Percentiles rank a stretch among this genome's conserved stretches.
These are phyloP conservation scores for Cochlearius cochlearius DNA, from an alignment of 2,113 vertebrate species.

Conservation along the genomic window DNA sequence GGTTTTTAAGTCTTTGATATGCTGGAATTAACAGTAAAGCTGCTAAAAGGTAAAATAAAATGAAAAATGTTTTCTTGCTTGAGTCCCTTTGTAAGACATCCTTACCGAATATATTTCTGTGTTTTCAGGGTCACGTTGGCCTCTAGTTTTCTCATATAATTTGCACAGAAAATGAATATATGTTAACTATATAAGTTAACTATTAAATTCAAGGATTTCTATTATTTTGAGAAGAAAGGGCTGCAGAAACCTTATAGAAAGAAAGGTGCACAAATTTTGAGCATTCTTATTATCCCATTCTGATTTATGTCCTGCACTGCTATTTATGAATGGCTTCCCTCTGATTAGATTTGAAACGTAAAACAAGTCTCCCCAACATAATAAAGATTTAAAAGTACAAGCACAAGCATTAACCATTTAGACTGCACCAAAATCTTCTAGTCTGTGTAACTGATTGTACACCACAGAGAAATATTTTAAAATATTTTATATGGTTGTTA, in stretches of 20 bases:
- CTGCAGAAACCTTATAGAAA: background rate
- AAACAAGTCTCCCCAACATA: background rate
- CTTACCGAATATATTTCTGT: background rate
- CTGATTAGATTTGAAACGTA: slow-evolving; percentile 26
- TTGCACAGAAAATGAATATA: background rate
- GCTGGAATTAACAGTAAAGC: background rate
- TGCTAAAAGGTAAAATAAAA: background rate
- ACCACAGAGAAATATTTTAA: background rate
- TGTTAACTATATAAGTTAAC: background rate
- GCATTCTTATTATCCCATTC: background rate
- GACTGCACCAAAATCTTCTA: background rate
- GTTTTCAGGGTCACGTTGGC: background rate
- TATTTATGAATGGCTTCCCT: slow-evolving; percentile 7
- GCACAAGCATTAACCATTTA: background rate
- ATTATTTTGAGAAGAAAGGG: background rate
- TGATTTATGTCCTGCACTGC: background rate
- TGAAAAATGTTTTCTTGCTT: background rate
- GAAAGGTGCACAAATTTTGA: background rate
- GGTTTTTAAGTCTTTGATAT: background rate
- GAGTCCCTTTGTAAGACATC: background rate
- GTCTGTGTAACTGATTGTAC: background rate
- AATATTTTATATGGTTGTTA: slow-evolving; percentile 1
- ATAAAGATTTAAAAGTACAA: background rate
- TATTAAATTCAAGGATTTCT: slow-evolving; percentile 14
- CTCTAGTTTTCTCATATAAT: background rate